Percentiles rank a stretch among this genome's conserved stretches.
These are phyloP conservation scores for Antechinus flavipes DNA, from an alignment of 2,113 vertebrate genomes.

Conservation along the genomic window DNA sequence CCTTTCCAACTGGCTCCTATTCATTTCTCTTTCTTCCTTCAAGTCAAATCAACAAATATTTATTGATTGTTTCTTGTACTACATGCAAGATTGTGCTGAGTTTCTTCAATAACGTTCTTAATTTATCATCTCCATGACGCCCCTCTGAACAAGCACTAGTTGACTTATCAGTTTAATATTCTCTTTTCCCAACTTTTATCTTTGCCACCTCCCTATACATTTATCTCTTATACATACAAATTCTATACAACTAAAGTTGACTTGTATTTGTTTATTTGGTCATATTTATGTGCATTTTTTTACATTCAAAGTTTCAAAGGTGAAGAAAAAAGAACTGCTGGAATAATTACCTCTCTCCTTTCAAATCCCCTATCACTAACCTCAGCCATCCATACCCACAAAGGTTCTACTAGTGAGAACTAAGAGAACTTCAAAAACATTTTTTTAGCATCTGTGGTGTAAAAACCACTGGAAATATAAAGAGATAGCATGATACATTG, in stretches of 20 bases:
- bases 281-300: not conserved
- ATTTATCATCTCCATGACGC: not conserved
- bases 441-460: not conserved
- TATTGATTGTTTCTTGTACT: conserved; percentile 2
- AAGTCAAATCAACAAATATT: conserved; percentile 11
- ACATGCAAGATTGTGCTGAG: not conserved
- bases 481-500: not conserved
- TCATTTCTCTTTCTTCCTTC: not conserved
- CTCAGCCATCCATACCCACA: not conserved
- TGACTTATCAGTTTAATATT: not conserved
- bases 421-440: not conserved
- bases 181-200: not conserved
- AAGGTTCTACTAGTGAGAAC: not conserved
- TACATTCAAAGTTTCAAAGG: not conserved
- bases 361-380: not conserved
- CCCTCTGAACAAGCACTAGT: not conserved
- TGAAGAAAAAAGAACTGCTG: not conserved
- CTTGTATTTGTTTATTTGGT: not conserved
- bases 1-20: too few species aligned
- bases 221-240: not conserved
- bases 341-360: not conserved
- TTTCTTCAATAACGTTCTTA: conserved; percentile 6
- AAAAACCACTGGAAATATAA: not conserved
- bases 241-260: not conserved
- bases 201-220: not conserved